phyloP scores from a whole-genome alignment of 1,140 invertebrate genomes.

The Argopecten irradians region DNA sequence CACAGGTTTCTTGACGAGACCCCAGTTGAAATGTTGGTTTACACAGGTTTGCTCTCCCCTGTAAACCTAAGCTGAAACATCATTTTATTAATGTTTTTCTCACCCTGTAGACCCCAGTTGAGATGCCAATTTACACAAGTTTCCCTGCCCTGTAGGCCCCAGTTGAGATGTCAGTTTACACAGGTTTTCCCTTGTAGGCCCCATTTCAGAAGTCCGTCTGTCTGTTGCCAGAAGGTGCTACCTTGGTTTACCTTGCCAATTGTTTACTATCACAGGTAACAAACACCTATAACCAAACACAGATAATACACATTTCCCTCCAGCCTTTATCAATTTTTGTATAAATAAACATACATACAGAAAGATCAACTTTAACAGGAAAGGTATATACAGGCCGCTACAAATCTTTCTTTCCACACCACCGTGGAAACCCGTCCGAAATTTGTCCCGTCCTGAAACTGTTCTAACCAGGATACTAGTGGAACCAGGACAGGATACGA shows the following conservation, averaged over 20 bases:
- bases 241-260: background rate
- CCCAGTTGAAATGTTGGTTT: too few relatives aligned
- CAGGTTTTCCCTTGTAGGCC: background rate
- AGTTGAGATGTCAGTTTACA: background rate
- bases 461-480: too few relatives aligned
- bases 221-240: background rate
- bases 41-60: too few relatives aligned
- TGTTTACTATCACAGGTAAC: background rate
- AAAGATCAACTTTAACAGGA: background rate
- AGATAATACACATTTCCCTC: background rate
- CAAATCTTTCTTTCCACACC: background rate
- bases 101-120: too few relatives aligned
- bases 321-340: background rate
- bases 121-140: too few relatives aligned
- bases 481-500: background rate
- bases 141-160: too few relatives aligned
- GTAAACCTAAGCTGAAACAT: too few relatives aligned
- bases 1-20: too few relatives aligned
- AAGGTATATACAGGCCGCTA: background rate
- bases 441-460: too few relatives aligned
- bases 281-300: background rate
- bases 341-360: constrained; percentile 5
- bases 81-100: too few relatives aligned
- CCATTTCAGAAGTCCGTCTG: background rate
- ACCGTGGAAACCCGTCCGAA: background rate